These are phyloP conservation scores for Apeira syringaria DNA, from an alignment of 2,888 invertebrate genomes.

Conservation along the genomic window DNA sequence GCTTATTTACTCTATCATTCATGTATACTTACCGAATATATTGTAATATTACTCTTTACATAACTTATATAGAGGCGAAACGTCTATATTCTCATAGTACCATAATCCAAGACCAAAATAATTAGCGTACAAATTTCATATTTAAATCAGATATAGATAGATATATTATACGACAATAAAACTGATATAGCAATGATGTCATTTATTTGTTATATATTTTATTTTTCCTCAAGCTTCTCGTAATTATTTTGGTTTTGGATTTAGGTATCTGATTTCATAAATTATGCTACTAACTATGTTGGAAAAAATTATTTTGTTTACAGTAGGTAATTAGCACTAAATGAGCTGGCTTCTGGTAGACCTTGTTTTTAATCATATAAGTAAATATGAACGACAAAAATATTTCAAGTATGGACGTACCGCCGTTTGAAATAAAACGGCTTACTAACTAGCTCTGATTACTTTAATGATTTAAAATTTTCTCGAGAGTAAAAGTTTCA, in stretches of 20 bases:
- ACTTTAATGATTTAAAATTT: too few species aligned
- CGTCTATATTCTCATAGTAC: constrained; percentile 26
- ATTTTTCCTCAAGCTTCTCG: constrained; percentile 12
- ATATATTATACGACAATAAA: constrained; percentile 52
- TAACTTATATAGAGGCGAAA: constrained; percentile 43
- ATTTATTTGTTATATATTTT: constrained; percentile 20
- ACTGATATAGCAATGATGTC: constrained; percentile 33
- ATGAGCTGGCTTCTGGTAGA: constrained; percentile 56
- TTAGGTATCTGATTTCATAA: constrained; percentile 45
- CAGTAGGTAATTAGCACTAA: constrained; percentile 44
- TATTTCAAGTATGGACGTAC: too few species aligned
- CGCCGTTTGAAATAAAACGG: too few species aligned
- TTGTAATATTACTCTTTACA: constrained; percentile 46
- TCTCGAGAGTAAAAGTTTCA: too few species aligned
- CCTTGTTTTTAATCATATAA: constrained; percentile 30
- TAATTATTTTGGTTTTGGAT: constrained; percentile 60
- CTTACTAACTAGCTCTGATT: too few species aligned
- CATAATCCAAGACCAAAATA: constrained; percentile 64
- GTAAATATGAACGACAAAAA: not conserved
- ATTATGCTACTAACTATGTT: constrained; percentile 28
- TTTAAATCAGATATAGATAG: constrained; percentile 13
- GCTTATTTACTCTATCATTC: constrained; percentile 73
- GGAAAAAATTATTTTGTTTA: constrained; percentile 39
- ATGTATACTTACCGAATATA: constrained; percentile 61
- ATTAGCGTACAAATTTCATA: constrained; percentile 33